A percentile compares a stretch with the other conserved stretches of the same genome.
Evolutionary conservation across 2,113 vertebrate species (phyloP).

Genomic region (Oncorhynchus nerka): DNA sequence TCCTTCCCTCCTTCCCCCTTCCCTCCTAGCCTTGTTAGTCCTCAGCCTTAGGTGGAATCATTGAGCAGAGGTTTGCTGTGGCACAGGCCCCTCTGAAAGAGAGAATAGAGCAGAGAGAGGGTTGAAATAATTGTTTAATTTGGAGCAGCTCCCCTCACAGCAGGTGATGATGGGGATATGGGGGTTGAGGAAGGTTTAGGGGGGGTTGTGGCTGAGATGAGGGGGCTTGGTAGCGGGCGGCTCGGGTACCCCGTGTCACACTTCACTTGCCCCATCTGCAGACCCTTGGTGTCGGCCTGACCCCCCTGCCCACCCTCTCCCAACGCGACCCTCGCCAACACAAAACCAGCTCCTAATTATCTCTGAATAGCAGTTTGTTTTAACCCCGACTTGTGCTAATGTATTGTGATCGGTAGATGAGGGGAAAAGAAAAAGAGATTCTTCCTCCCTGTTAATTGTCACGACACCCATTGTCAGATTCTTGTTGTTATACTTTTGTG

Average conservation of each 20-base stretch:
- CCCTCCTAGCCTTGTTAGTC: conserved; percentile 75
- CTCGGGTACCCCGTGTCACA: conserved; percentile 71
- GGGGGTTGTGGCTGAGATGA: conserved; percentile 59
- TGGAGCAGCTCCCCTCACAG: conserved; percentile 77
- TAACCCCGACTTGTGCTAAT: conserved; percentile 88
- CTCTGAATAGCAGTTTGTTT: conserved; percentile 87
- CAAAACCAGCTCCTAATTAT: conserved; percentile 83
- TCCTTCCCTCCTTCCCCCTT: neutral
- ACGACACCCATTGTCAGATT: conserved; percentile 15
- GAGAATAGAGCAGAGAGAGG: conserved; percentile 54
- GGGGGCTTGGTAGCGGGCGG: conserved; percentile 12
- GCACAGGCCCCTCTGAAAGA: conserved; percentile 43
- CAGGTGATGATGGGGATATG: conserved; percentile 71
- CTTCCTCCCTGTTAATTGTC: conserved; percentile 13
- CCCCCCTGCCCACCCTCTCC: conserved; percentile 22
- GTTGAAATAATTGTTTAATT: conserved; percentile 83
- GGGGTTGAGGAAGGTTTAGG: neutral
- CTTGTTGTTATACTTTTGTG: conserved; percentile 39
- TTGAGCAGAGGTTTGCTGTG: conserved; percentile 69
- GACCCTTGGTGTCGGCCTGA: conserved; percentile 68
- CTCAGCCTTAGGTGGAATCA: conserved; percentile 73
- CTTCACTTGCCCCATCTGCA: conserved; percentile 75
- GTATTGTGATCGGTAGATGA: conserved; percentile 80
- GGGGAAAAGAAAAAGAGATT: conserved; percentile 54
- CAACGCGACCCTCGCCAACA: conserved; percentile 48